A percentile compares a stretch with the other conserved stretches of the same genome.
phyloP scores from a whole-genome alignment of 1,140 invertebrate species.

The Eumaeus atala region DNA sequence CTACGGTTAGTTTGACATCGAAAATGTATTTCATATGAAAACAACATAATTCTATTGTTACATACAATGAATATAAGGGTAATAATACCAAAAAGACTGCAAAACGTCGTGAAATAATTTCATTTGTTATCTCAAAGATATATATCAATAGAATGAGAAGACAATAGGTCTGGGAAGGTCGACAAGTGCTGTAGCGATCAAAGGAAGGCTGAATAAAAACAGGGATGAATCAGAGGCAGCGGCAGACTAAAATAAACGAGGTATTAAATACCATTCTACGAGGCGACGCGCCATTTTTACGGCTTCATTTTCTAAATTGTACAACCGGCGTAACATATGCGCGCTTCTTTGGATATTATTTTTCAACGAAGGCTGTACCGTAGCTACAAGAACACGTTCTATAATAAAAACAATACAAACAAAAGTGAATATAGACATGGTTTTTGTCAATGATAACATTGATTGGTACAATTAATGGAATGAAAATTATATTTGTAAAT shows the following conservation, averaged over 20 bases:
- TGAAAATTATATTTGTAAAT: no score
- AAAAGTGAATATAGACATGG: no score
- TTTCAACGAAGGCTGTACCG: no score
- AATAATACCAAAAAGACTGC: slow-evolving; percentile 4
- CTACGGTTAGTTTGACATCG: slow-evolving; percentile 61
- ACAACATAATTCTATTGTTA: no score
- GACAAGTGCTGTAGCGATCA: slow-evolving; percentile 16
- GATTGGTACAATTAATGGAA: no score
- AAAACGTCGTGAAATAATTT: slow-evolving; percentile 17
- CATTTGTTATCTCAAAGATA: slow-evolving; percentile 21
- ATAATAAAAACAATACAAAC: no score
- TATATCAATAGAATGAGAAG: slow-evolving; percentile 24
- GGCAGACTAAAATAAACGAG: slow-evolving; percentile 17
- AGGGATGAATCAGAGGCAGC: slow-evolving; percentile 12
- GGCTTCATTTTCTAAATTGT: slow-evolving; percentile 15
- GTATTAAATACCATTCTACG: slow-evolving; percentile 18
- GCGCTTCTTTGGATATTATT: background rate
- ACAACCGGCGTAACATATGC: slow-evolving; percentile 7
- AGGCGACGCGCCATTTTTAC: slow-evolving; percentile 3
- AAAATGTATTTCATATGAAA: slow-evolving; percentile 19
- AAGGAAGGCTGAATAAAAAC: slow-evolving; percentile 13
- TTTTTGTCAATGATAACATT: no score
- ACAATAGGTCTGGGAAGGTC: slow-evolving; percentile 18
- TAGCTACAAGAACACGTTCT: no score
- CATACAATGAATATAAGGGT: background rate